A percentile compares a stretch with the other conserved stretches of the same genome.
Conservation (phyloP, 2,113 vertebrate species). For the Odontophorus gujanensis region DNA sequence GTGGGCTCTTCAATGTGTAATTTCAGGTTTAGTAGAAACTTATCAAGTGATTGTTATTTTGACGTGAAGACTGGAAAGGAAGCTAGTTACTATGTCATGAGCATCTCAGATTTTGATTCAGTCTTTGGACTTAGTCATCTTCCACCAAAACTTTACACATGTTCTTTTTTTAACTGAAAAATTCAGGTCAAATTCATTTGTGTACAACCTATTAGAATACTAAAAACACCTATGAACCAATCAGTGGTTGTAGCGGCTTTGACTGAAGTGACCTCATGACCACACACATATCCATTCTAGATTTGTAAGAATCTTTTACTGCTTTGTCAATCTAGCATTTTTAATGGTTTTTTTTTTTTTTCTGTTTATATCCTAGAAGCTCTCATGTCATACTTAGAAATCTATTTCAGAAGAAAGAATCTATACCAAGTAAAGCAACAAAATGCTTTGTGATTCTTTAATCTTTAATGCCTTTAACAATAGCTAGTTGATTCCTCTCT, state of each 20-base stretch:
- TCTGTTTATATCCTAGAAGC: background rate
- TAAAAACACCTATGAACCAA: background rate
- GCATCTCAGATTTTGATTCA: background rate
- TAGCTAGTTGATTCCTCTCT: background rate
- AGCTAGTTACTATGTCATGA: fast-evolving
- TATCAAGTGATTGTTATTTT: background rate
- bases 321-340: background rate
- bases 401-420: background rate
- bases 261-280: background rate
- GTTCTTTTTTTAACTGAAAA: background rate
- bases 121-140: background rate
- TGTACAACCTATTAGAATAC: background rate
- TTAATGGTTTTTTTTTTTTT: background rate
- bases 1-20: background rate
- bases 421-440: background rate
- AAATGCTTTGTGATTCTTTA: background rate
- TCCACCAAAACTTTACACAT: background rate
- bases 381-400: background rate
- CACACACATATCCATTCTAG: background rate
- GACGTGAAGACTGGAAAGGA: background rate
- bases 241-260: background rate
- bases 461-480: background rate
- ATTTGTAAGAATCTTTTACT: background rate
- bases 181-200: background rate
- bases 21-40: background rate